Percentiles rank a stretch among this genome's conserved stretches.
Evolutionary conservation across 1,140 invertebrate species (phyloP).

Genomic region (Trissolcus basalis): DNA sequence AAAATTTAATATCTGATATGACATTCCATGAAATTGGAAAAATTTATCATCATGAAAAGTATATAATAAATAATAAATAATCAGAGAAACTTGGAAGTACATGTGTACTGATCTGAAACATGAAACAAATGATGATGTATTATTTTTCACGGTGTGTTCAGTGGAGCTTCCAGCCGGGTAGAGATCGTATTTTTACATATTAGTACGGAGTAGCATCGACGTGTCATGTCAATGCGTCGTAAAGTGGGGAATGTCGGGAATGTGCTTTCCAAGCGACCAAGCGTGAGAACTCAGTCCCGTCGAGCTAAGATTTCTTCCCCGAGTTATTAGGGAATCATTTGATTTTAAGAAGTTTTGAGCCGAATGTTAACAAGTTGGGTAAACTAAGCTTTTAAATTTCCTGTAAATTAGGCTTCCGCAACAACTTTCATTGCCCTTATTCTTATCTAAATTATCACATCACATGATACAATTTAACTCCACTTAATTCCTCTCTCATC

Average conservation of each 20-base stretch:
- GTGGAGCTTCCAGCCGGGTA: not conserved
- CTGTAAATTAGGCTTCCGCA: constrained; percentile 1
- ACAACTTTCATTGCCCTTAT: constrained; percentile 26
- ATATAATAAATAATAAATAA: too few species aligned
- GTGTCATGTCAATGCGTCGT: constrained; percentile 49
- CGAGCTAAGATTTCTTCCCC: constrained; percentile 68
- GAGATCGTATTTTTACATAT: constrained; percentile 42
- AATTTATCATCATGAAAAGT: too few species aligned
- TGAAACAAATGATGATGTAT: too few species aligned
- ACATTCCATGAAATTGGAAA: too few species aligned
- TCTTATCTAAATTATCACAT: constrained; percentile 35
- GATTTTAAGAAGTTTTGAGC: constrained; percentile 63
- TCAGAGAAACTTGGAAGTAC: too few species aligned
- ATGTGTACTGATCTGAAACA: too few species aligned
- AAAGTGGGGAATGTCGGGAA: constrained; percentile 50
- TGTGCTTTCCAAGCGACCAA: constrained; percentile 51
- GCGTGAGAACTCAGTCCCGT: constrained; percentile 70
- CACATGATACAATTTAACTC: constrained; percentile 19
- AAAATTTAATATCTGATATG: too few species aligned
- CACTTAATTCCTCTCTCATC: not conserved
- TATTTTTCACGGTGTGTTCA: constrained; percentile 17
- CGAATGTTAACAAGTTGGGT: constrained; percentile 38
- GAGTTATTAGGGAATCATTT: constrained; percentile 74
- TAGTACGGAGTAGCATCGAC: constrained; percentile 41
- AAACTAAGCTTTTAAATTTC: constrained; percentile 53